Evolutionary conservation across 2,797 vertebrate genomes (phyloP), one percentile per base, ranked within the genome.

Genomic region (Mormyrops attenuatus): DNA sequence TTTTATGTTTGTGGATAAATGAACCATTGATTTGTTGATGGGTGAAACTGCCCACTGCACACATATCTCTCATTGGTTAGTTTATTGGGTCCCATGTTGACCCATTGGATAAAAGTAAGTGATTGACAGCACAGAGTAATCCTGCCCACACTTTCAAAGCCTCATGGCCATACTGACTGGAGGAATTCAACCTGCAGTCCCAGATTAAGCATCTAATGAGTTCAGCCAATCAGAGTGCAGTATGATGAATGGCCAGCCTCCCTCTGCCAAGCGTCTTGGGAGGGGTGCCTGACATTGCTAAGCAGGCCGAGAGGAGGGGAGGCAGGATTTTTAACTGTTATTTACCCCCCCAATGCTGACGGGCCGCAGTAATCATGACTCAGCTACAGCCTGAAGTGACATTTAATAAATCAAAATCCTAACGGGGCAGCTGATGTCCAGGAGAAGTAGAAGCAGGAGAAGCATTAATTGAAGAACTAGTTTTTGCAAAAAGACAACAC

Each of bases 331-430:
- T 93, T 92, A 93, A 88, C 93, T 94, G 92, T 90, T 90, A 92
- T 92, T 90, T 89, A 89, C 92, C 94, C 91, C 93, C 92, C 57
- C 2, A 22, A n/a, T 5, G 41, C 87, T 5, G 4, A n/a, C 38
- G 15, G 57, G 91, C 90, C 92, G 90, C 91, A 86, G 91, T 94
- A 92, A 90, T 92, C 94, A 92, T 95, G 95, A 95, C 93, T 95
- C 95, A 94, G 94, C 94, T 92, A 38, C 89, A 90, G 92, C 92
- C 92, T 88, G 92, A 90, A 93, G 92, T 92, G 93, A 93, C 94
- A 94, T 94, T 94, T 93, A 95, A 95, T 95, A 93, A 95, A 96
- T 95, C 95, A 95, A 93, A 94, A 93, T 86, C 89, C 91, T 93
- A 95, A 95, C 93, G 55, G 92, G 93, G 92, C 90, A 91, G 91